Base-by-base conservation (phyloP, 2,113 vertebrate genomes). In the Excalfactoria chinensis region DNA sequence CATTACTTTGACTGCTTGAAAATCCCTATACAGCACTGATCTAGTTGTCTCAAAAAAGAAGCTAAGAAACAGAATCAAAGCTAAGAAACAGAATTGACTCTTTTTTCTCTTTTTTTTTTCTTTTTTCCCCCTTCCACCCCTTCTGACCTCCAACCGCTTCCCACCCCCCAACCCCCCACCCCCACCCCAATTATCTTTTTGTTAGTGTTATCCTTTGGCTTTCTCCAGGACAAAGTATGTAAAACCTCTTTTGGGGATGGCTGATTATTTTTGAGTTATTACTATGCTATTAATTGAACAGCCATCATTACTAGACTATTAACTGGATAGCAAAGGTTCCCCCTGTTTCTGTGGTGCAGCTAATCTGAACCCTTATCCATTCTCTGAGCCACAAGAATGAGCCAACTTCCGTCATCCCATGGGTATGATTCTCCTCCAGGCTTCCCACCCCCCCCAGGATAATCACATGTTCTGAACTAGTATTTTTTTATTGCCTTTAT, bases 401-500 rank as follows among this genome's bases (percentile, higher is more conserved):
- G 68, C 70, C 88, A 90, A 89, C 59, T 90, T 96, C 69, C 74
- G 43, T 86, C 93, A 92, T 96, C 93, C 95, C 73, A 79, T 18
- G n/a, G 85, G 92, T 92, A 95, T 84, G 73, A 90, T 92, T 90
- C 86, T 69, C 76, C 58, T 89, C 77, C 87, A 60, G 62, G 34
- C 35, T 63, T 26, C 60, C 60, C 35, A 10, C 26, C 51, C 46
- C 84, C 74, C 77, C 49, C 83, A 43, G 46, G n/a, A 95, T 93
- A 95, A 94, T 96, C 91, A 95, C 91, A 94, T 96, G 86, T 89
- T 93, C 73, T 82, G 91, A 70, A 74, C 64, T 79, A 76, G 78
- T 51, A 48, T 92, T 94, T 90, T 86, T 76, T 87, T 95, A 86
- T 71, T 93, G 74, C 88, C 97, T 95, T 89, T 94, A 94, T 90